A percentile compares a stretch with the other conserved stretches of the same genome.
These are phyloP conservation scores for Euplexia lucipara DNA, from an alignment of 2,888 invertebrate species.

Conservation along the genomic window DNA sequence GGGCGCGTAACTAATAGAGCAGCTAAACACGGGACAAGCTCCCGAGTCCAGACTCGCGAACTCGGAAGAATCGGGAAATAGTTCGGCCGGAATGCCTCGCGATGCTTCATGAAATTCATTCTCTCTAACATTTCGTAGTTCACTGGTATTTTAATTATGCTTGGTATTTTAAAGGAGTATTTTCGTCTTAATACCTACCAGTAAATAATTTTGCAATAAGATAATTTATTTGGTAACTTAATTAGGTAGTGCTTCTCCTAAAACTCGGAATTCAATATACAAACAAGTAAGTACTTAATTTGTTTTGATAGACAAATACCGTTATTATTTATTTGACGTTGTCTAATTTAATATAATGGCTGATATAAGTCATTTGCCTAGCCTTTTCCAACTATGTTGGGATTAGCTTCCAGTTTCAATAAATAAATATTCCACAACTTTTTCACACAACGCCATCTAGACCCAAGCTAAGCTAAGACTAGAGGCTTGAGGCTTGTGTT, in stretches of 20 bases:
- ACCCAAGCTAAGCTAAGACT: too few relatives aligned
- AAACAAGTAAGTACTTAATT: not conserved
- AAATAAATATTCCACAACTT: too few relatives aligned
- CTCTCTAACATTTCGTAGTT: slow-evolving; percentile 23
- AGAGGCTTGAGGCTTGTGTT: too few relatives aligned
- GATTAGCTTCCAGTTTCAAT: too few relatives aligned
- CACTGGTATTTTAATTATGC: slow-evolving; percentile 15
- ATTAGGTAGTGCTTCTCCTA: not conserved
- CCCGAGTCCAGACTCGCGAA: slow-evolving; percentile 16
- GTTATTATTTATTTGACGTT: too few relatives aligned
- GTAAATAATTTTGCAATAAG: not conserved
- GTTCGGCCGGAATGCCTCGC: slow-evolving; percentile 17
- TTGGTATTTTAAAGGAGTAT: slow-evolving; percentile 17
- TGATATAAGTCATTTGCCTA: too few relatives aligned
- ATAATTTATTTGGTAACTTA: not conserved
- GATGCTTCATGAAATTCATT: slow-evolving; percentile 22
- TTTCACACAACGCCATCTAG: too few relatives aligned
- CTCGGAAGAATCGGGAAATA: slow-evolving; percentile 56
- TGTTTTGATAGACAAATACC: not conserved
- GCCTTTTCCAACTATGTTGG: too few relatives aligned
- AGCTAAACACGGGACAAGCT: slow-evolving; percentile 57
- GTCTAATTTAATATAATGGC: too few relatives aligned
- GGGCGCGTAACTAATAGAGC: slow-evolving; percentile 56
- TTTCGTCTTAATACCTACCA: slow-evolving; percentile 3
- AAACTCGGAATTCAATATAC: not conserved